A percentile compares a stretch with the other conserved stretches of the same genome.
Evolutionary conservation across 2,113 vertebrate genomes (phyloP).

Genomic region (Dryoscopus gambensis): DNA sequence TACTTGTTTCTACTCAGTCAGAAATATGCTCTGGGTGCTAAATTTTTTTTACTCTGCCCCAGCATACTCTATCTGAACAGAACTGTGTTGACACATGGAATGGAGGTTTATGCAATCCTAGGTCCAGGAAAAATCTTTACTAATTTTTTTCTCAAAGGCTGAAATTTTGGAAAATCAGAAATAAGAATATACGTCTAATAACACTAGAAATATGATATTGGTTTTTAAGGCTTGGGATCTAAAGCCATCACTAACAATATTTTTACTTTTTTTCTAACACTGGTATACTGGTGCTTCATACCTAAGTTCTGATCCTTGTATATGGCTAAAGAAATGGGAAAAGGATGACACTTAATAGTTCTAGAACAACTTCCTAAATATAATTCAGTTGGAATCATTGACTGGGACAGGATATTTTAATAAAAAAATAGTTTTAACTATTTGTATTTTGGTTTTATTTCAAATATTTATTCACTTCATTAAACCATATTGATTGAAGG

Average conservation of each 20-base stretch:
- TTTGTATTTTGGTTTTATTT: constrained; percentile 18
- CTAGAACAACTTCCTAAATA: neutral
- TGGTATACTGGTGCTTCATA: neutral
- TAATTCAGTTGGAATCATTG: neutral
- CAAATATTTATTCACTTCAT: neutral
- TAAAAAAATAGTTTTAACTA: constrained; percentile 5
- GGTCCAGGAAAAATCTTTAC: neutral
- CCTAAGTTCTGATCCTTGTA: neutral
- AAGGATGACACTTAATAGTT: neutral
- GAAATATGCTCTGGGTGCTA: neutral
- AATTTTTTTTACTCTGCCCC: neutral
- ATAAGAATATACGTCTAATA: neutral
- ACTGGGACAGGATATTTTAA: neutral
- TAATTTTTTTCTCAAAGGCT: neutral
- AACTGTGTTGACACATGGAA: neutral
- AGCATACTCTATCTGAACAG: neutral
- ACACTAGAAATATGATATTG: neutral
- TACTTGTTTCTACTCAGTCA: neutral
- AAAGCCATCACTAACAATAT: neutral
- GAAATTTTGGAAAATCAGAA: neutral
- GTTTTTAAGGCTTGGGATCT: neutral
- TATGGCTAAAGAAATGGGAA: neutral
- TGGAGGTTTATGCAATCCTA: neutral
- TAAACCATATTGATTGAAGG: neutral
- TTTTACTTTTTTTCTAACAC: neutral